Percentiles rank a stretch among this genome's conserved stretches.
phyloP scores from a whole-genome alignment of 2,797 vertebrate species.

The Borostomias antarcticus region DNA sequence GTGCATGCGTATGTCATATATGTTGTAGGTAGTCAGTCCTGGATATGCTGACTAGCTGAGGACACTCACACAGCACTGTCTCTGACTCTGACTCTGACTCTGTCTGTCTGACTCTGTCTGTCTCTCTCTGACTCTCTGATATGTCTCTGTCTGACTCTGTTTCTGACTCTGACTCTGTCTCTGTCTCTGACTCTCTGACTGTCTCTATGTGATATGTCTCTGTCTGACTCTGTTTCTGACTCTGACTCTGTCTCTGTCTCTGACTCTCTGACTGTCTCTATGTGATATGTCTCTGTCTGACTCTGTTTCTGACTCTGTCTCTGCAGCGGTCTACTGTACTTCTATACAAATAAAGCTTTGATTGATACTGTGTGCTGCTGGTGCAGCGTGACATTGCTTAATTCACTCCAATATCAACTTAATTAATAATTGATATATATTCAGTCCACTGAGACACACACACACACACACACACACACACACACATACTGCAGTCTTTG shows the following conservation, averaged over 20 bases:
- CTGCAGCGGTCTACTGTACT: constrained; percentile 53
- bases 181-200: too few species aligned
- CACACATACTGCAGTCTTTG: constrained; percentile 26
- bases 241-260: too few species aligned
- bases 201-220: too few species aligned
- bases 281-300: too few species aligned
- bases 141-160: constrained; percentile 29
- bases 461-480: constrained; percentile 11
- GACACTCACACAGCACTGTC: too few species aligned
- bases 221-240: too few species aligned
- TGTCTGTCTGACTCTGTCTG: too few species aligned
- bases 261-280: too few species aligned
- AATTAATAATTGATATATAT: constrained; percentile 52
- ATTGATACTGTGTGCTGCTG: constrained; percentile 59
- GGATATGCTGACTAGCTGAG: not conserved
- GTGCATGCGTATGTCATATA: not conserved
- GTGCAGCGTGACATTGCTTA: constrained; percentile 46
- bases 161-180: not conserved
- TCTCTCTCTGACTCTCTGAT: constrained; percentile 5
- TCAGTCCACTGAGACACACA: constrained; percentile 21
- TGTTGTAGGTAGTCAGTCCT: not conserved
- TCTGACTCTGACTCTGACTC: too few species aligned
- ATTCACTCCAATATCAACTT: constrained; percentile 47
- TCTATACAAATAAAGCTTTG: too few species aligned
- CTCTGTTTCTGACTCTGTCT: too few species aligned